These are phyloP conservation scores for Ypsolopha scabrella DNA, from an alignment of 2,888 invertebrate species.

Conservation along the genomic window DNA sequence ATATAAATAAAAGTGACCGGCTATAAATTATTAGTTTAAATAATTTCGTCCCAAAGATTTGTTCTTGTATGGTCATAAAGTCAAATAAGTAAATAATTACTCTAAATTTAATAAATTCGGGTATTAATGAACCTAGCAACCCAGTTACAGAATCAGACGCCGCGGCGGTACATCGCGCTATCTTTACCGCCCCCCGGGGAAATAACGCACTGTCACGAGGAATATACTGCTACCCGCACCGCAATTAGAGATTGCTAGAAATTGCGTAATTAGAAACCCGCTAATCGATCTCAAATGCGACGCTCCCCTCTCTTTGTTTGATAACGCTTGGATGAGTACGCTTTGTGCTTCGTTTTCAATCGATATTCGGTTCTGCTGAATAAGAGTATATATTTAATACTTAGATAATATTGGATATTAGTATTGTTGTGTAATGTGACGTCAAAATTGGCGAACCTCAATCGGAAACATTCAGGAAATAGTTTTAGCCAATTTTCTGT, in stretches of 20 bases:
- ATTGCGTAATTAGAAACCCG: slow-evolving; percentile 64
- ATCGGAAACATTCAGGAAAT: slow-evolving; percentile 25
- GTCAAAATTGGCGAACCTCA: slow-evolving; percentile 12
- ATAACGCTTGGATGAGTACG: slow-evolving; percentile 1
- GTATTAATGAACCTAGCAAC: no score
- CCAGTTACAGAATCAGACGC: not conserved
- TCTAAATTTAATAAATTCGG: no score
- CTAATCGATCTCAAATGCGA: slow-evolving; percentile 61
- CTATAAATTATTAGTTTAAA: no score
- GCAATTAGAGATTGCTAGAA: slow-evolving; percentile 68
- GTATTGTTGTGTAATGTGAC: not conserved
- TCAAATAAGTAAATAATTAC: no score
- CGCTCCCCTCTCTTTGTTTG: slow-evolving; percentile 32
- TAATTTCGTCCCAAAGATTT: no score
- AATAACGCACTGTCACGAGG: slow-evolving; percentile 67
- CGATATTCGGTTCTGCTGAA: no score
- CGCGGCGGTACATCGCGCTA: slow-evolving; percentile 32
- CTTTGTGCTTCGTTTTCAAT: not conserved
- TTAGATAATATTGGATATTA: no score
- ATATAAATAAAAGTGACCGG: no score
- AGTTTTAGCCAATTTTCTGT: slow-evolving; percentile 24
- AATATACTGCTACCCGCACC: slow-evolving; percentile 57
- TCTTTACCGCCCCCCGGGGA: slow-evolving; percentile 66
- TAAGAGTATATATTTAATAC: no score
- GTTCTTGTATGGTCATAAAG: no score